Evolutionary conservation across 2,888 invertebrate species (phyloP).

Genomic region (Escarpia spicata): DNA sequence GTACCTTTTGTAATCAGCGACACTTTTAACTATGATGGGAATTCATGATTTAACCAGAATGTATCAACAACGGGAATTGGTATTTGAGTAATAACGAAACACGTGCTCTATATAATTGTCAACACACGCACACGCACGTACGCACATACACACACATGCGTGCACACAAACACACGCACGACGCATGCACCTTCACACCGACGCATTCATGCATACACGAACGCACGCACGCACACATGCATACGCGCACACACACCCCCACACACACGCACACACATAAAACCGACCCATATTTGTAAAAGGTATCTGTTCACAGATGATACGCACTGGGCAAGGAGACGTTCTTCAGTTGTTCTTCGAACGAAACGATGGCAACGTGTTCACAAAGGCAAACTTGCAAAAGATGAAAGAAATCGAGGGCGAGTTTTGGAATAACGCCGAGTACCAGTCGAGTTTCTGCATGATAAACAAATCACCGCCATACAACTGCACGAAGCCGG

Average conservation of each 20-base stretch:
- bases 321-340: constrained; percentile 34
- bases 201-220: no score
- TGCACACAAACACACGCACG: no score
- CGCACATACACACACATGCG: no score
- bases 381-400: constrained; percentile 46
- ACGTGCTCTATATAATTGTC: no score
- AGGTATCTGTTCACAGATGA: background rate
- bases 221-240: no score
- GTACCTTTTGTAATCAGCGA: background rate
- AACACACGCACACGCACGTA: no score
- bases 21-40: background rate
- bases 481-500: constrained; percentile 34
- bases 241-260: no score
- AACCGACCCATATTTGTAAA: no score
- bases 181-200: no score
- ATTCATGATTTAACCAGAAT: background rate
- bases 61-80: background rate
- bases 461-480: background rate
- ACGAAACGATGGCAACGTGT: constrained; percentile 45
- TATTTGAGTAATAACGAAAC: background rate
- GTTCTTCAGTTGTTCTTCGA: constrained; percentile 46
- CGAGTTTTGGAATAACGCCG: constrained; percentile 26
- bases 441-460: constrained; percentile 28
- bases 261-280: no score
- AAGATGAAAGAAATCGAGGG: constrained; percentile 47